Evolutionary conservation across 2,797 vertebrate species (phyloP).

Genomic region (Malacoraja senta): DNA sequence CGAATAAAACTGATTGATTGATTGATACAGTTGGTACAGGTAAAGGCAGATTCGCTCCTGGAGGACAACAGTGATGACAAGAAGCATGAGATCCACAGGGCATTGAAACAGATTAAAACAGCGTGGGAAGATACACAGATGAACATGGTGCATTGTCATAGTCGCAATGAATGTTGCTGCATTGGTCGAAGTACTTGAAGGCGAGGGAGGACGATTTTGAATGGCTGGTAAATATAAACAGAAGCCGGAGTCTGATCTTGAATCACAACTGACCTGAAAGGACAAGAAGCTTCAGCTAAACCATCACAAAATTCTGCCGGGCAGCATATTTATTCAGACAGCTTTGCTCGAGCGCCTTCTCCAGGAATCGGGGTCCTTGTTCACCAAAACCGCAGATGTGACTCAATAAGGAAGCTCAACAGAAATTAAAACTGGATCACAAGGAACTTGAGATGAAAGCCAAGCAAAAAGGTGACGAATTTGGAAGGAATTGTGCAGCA

Average conservation of each 20-base stretch:
- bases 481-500: constrained; percentile 72
- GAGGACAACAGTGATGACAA: constrained; percentile 61
- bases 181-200: constrained; percentile 88
- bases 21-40: constrained; percentile 64
- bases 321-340: constrained; percentile 66
- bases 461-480: constrained; percentile 66
- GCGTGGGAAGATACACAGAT: constrained; percentile 84
- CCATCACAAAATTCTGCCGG: constrained; percentile 69
- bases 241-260: constrained; percentile 62
- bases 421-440: constrained; percentile 70
- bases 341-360: constrained; percentile 73
- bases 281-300: constrained; percentile 89
- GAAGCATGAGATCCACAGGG: constrained; percentile 63
- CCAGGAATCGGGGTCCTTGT: constrained; percentile 73
- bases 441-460: constrained; percentile 62
- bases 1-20: too few species aligned
- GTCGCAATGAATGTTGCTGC: constrained; percentile 93
- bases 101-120: constrained; percentile 72
- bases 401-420: constrained; percentile 72
- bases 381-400: constrained; percentile 76
- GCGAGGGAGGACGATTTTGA: constrained; percentile 73
- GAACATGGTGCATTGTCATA: constrained; percentile 90
- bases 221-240: constrained; percentile 73
- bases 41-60: constrained; percentile 68
- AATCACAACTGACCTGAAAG: constrained; percentile 76